Evolutionary conservation across 2,888 invertebrate species (phyloP), one percentile per base, ranked within the genome.

Genomic region (Dastarcus helophoroides): DNA sequence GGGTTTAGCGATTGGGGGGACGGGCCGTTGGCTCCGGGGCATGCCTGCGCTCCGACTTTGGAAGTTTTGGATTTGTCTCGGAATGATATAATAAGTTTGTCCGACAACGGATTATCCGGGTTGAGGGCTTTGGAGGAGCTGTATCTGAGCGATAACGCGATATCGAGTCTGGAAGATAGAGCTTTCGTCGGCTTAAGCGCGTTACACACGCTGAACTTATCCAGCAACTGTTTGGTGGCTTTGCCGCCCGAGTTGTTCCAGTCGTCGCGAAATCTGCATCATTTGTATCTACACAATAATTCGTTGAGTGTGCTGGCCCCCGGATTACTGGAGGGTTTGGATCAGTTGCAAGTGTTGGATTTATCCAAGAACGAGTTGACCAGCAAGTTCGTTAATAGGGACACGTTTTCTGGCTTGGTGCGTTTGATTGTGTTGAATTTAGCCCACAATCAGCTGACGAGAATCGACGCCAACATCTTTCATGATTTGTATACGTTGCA

Each of bases 231-330:
- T 40, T 62, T 89, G 44, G 76, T 75, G 19, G 77, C 79, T 5
- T 63, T 88, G 42, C 85, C 86, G 4, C 78, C 82, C 17, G 80
- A 81, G 53, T 63, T 85, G 53, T 82, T 88, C 53, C 71, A 77
- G 49, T 73, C 75, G 22, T 76, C 77, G n/a, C 67, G 73, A 39
- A 75, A 79, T 43, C 65, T 85, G 24, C 70, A 73, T 36, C 76
- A 81, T 56, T 67, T 85, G 43, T 73, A 81, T 49, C 65, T 84
- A 30, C 75, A 79, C 49, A 84, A 84, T 53, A 86, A 86, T 55
- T 76, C 81, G 5, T 55, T 86, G 22, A 72, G 76, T 41, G 78
- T 79, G 3, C 64, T 85, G 28, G 80, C 81, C 7, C 79, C 82
- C 7, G 81, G 79, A 22, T 61, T 84, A 17, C 63, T 86, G 33